Percentiles rank a stretch among this genome's conserved stretches.
Conservation (phyloP, 1,140 invertebrate species). For the Zaprionus ornatus region DNA sequence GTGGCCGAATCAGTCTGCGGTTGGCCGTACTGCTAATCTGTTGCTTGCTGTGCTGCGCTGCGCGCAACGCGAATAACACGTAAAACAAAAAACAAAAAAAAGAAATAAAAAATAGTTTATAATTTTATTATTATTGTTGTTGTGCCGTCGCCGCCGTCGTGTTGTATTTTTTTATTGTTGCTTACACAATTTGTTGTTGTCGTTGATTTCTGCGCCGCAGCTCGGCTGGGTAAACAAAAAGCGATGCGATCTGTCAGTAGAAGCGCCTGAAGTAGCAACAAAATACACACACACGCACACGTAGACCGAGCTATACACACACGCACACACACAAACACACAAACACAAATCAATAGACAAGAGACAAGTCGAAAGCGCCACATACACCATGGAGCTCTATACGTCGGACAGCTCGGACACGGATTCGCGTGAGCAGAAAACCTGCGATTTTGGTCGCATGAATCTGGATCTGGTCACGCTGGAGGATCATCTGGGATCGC, state of each 20-base stretch:
- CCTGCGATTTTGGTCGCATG: constrained; percentile 89
- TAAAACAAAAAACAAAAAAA: neutral
- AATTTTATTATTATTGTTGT: neutral
- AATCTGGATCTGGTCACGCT: constrained; percentile 86
- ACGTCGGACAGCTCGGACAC: constrained; percentile 92
- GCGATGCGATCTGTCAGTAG: constrained; percentile 37
- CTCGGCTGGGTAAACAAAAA: constrained; percentile 31
- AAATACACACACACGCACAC: neutral
- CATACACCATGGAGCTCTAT: constrained; percentile 87
- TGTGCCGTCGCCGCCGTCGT: neutral
- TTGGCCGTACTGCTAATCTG: neutral
- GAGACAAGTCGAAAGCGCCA: neutral
- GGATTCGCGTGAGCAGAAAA: constrained; percentile 87
- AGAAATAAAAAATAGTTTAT: neutral
- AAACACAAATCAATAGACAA: neutral
- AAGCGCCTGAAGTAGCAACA: constrained; percentile 39
- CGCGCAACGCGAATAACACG: neutral
- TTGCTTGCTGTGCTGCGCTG: constrained; percentile 4
- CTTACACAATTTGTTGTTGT: constrained; percentile 11
- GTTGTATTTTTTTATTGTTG: constrained; percentile 16
- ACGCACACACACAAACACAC: neutral
- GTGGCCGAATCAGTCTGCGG: neutral
- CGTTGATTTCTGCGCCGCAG: constrained; percentile 36
- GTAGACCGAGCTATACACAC: neutral
- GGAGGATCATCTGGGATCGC: constrained; percentile 83